phyloP scores from a whole-genome alignment of 1,140 invertebrate species.

The Platyscapa corneri region DNA sequence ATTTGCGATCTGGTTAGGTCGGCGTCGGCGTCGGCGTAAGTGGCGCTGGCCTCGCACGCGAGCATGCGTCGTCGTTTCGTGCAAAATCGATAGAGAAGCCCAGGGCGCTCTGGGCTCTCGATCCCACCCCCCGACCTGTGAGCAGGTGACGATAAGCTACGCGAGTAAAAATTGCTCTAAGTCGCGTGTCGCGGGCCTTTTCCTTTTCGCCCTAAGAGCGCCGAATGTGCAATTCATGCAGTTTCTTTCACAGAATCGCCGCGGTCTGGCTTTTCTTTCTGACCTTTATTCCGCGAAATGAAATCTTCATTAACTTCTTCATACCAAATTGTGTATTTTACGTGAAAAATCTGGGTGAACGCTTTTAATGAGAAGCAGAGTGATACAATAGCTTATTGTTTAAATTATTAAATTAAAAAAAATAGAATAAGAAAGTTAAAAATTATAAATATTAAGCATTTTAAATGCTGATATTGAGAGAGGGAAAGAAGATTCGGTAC shows the following conservation, averaged over 20 bases:
- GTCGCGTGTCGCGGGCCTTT: conserved; percentile 45
- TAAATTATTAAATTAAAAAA: no score
- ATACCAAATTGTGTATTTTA: no score
- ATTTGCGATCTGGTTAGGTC: conserved; percentile 53
- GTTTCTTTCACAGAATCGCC: not conserved
- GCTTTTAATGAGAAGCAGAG: no score
- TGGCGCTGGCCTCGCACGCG: conserved; percentile 70
- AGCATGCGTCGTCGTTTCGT: conserved; percentile 7
- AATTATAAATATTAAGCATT: no score
- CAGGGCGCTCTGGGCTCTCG: conserved; percentile 1
- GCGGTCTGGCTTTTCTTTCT: no score
- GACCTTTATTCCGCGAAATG: no score
- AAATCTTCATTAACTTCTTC: no score
- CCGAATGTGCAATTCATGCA: not conserved
- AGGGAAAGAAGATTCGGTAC: no score
- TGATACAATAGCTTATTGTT: no score
- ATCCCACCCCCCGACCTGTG: not conserved
- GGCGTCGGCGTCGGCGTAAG: conserved; percentile 42
- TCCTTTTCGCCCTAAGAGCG: not conserved
- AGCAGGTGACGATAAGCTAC: not conserved
- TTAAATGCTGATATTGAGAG: no score
- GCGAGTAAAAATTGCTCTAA: not conserved
- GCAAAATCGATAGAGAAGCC: conserved; percentile 41
- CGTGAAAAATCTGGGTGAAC: no score
- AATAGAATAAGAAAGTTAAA: no score